These are phyloP conservation scores for Epizoanthus illoricatus DNA, from an alignment of 92 coral and sea anemone species.

Conservation along the genomic window DNA sequence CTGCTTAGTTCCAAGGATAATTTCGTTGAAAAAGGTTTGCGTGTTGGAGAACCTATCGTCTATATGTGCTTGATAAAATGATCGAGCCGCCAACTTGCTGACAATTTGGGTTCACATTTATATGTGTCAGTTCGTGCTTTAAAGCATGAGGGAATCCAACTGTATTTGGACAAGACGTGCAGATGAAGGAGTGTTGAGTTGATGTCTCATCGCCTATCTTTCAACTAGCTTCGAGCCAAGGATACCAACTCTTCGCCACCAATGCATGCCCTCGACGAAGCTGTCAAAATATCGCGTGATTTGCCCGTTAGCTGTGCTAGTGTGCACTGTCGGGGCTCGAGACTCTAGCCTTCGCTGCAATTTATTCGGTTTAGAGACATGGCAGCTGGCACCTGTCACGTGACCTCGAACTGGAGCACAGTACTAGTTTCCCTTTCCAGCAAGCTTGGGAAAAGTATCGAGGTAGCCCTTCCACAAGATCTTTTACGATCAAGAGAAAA, in stretches of 20 bases:
- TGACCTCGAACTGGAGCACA: not conserved
- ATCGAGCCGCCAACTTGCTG: not conserved
- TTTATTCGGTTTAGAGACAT: not conserved
- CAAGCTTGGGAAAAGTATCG: no score
- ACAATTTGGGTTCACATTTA: slow-evolving; percentile 8
- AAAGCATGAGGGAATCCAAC: not conserved
- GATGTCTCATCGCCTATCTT: slow-evolving; percentile 21
- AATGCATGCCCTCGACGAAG: slow-evolving; percentile 2
- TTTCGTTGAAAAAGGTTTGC: not conserved
- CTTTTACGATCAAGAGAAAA: no score
- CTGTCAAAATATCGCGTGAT: slow-evolving; percentile 17
- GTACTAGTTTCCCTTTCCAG: no score
- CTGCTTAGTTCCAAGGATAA: no score
- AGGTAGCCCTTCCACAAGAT: no score
- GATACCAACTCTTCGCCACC: not conserved
- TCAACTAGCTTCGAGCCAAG: slow-evolving; percentile 7
- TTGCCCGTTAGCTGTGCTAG: not conserved
- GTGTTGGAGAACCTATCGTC: not conserved
- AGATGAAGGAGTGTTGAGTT: slow-evolving; percentile 12
- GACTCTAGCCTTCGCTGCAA: not conserved
- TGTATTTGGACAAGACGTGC: slow-evolving; percentile 6
- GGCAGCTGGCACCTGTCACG: slow-evolving; percentile 1
- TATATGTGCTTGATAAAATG: not conserved
- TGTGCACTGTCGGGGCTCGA: not conserved
- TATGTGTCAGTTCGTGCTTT: not conserved